phyloP scores from a whole-genome alignment of 2,797 vertebrate genomes.

The Mormyrops attenuatus region DNA sequence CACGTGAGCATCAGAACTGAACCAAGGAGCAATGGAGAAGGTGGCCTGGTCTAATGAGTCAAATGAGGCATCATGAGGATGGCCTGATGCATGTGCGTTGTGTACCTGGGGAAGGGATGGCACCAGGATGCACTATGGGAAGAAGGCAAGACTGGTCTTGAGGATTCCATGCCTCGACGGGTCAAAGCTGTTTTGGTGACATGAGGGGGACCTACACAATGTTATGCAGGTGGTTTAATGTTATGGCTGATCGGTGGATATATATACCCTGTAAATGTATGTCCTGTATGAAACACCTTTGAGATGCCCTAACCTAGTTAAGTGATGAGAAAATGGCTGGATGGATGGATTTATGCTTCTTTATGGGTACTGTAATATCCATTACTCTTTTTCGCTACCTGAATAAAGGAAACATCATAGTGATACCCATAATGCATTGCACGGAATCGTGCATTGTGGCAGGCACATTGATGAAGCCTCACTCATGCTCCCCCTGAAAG shows the following conservation, averaged over 20 bases:
- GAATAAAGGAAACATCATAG: not conserved
- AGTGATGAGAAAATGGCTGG: not conserved
- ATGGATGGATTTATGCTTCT: not conserved
- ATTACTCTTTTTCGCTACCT: not conserved
- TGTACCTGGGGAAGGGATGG: not conserved
- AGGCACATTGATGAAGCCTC: not conserved
- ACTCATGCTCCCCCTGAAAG: not conserved
- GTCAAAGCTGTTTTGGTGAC: not conserved
- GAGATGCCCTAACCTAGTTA: not conserved
- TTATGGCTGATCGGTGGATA: not conserved
- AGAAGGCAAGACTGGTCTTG: not conserved
- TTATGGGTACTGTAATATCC: not conserved
- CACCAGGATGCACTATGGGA: not conserved
- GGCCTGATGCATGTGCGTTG: not conserved
- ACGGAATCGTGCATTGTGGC: not conserved
- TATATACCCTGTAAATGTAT: not conserved
- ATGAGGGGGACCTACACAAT: not conserved
- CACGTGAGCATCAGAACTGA: not conserved
- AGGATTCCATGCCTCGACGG: not conserved
- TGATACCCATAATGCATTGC: not conserved
- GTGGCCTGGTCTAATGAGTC: not conserved
- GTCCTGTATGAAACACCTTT: not conserved
- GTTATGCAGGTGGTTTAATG: not conserved
- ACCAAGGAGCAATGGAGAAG: not conserved
- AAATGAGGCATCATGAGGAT: not conserved